Conservation (phyloP, 1,140 invertebrate species). For the Cydia pomonella region DNA sequence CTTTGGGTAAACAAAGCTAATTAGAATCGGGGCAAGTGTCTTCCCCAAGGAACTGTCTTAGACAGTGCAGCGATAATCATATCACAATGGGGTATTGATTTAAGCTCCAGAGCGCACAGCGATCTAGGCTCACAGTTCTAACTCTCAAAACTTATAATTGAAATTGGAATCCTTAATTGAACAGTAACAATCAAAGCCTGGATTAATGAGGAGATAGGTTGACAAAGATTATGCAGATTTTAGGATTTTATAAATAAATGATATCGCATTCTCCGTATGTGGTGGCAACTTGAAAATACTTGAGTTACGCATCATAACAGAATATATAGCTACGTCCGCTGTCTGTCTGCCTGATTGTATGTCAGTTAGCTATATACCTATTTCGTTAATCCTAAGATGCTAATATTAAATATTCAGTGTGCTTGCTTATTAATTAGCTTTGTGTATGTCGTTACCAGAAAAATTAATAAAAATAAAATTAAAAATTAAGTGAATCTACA, state of each 20-base stretch:
- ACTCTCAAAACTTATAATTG: conserved; percentile 68
- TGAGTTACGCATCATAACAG: too few species aligned
- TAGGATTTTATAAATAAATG: not conserved
- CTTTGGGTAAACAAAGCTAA: conserved; percentile 17
- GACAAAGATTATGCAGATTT: not conserved
- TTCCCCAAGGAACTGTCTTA: conserved; percentile 28
- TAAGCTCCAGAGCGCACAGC: conserved; percentile 50
- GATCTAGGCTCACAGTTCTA: conserved; percentile 44
- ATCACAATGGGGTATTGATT: conserved; percentile 57
- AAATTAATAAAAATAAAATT: too few species aligned
- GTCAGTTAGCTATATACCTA: too few species aligned
- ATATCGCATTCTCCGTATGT: not conserved
- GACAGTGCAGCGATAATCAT: conserved; percentile 45
- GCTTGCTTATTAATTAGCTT: too few species aligned
- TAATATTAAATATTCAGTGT: too few species aligned
- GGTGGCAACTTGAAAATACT: too few species aligned
- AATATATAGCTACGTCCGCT: too few species aligned
- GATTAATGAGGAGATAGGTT: conserved; percentile 49
- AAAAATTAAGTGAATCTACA: too few species aligned
- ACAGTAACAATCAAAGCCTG: conserved; percentile 62
- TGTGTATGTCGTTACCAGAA: too few species aligned
- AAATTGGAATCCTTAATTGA: conserved; percentile 64
- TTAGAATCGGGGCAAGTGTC: conserved; percentile 35
- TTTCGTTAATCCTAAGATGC: too few species aligned
- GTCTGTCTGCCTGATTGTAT: too few species aligned